Evolutionary conservation across 2,797 vertebrate species (phyloP).

Genomic region (Aeoliscus strigatus): DNA sequence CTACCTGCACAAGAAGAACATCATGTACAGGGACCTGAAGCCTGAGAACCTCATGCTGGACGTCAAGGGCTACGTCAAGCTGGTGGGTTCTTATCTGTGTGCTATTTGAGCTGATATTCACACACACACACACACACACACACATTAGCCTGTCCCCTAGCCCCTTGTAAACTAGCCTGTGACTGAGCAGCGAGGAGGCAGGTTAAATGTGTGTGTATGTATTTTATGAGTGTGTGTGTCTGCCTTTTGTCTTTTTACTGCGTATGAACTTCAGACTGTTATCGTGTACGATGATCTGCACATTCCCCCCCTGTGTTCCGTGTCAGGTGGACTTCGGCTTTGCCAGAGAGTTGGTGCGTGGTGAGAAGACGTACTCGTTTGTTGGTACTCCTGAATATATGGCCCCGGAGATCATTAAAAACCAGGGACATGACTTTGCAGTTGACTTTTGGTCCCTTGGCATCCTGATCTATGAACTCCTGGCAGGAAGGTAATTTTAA

Average conservation of each 20-base stretch:
- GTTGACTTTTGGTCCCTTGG: slow-evolving; percentile 85
- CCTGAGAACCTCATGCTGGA: slow-evolving; percentile 87
- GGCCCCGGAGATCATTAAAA: slow-evolving; percentile 82
- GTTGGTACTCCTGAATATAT: slow-evolving; percentile 84
- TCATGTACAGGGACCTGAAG: slow-evolving; percentile 85
- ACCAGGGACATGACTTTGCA: slow-evolving; percentile 82
- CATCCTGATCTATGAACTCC: slow-evolving; percentile 76
- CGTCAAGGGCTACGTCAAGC: slow-evolving; percentile 75
- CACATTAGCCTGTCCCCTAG: too few species aligned
- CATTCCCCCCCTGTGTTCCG: too few species aligned
- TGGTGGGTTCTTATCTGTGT: slow-evolving; percentile 58
- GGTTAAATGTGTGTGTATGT: too few species aligned
- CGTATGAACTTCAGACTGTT: too few species aligned
- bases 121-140: too few species aligned
- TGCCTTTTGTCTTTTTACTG: too few species aligned
- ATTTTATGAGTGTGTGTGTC: too few species aligned
- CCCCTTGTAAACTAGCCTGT: too few species aligned
- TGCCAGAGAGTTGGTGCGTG: slow-evolving; percentile 74
- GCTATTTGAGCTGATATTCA: background rate
- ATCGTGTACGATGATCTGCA: too few species aligned
- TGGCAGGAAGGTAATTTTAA: slow-evolving; percentile 73
- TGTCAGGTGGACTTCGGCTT: slow-evolving; percentile 89
- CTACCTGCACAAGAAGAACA: slow-evolving; percentile 79
- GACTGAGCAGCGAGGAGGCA: too few species aligned
- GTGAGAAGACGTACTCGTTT: slow-evolving; percentile 83